Evolutionary conservation across 2,797 vertebrate genomes (phyloP), one percentile per base, ranked within the genome.

Genomic region (Rousettus madagascariensis): DNA sequence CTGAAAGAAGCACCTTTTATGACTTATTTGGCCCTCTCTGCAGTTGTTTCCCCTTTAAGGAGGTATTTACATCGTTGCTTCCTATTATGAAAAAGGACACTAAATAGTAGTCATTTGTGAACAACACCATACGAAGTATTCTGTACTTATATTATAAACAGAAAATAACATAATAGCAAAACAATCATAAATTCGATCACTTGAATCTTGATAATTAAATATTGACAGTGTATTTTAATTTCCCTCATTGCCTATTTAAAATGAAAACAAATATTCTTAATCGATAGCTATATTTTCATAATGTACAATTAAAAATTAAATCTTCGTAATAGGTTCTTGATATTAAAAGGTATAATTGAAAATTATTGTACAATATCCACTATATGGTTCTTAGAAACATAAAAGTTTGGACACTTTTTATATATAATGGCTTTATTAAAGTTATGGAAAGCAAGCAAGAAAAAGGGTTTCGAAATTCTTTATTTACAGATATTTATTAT

Each of bases 221-320:
- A 75, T 93, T 79, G 90, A 97, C 82, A 93, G 26, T 30, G 4
- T 90, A 82, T 93, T 96, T 95, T 97, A 77, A 95, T 97, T 97
- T 97, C 8, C 63, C 66, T 71, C 33, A 2, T 66, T 96, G 96
- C 91, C 90, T 90, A 41, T 83, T 85, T 95, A 97, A 86, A 55
- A 96, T 24, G 55, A 95, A 94, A 88, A 77, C 51, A 97, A 95
- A 93, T 38, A 92, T 75, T 78, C 43, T 95, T 95, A 91, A 96
- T 78, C 95, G 10, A 90, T 61, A 46, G 15, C 55, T 57, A 33
- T 61, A 59, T 43, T 55, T 94, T 97, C 86, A 33, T 92, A 97
- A 83, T 88, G 86, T 95, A 9, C 24, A 72, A 6, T 85, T 89
- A 38, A 97, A 96, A 95, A 94, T 90, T 65, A 92, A 84, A 93